A percentile compares a stretch with the other conserved stretches of the same genome.
Conservation (phyloP, 1,140 invertebrate genomes). For the Plutomurus gul region DNA sequence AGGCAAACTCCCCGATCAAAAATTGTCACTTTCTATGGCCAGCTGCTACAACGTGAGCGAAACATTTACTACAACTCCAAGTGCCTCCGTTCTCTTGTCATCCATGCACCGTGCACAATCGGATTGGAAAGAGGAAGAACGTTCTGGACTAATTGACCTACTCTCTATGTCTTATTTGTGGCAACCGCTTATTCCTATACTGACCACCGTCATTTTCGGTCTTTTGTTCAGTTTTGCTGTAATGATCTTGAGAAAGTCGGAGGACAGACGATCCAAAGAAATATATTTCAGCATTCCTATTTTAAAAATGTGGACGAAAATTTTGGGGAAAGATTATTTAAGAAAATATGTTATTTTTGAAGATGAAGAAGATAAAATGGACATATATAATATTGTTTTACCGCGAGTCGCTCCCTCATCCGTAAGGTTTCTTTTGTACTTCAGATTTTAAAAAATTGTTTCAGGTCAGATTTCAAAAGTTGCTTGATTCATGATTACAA, state of each 20-base stretch:
- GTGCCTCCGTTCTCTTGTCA: no score
- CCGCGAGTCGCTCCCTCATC: not conserved
- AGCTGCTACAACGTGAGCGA: not conserved
- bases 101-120: not conserved
- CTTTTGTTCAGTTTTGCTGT: slow-evolving; percentile 27
- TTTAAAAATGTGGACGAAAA: slow-evolving; percentile 35
- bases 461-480: not conserved
- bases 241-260: not conserved
- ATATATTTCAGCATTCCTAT: slow-evolving; percentile 28
- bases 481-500: not conserved
- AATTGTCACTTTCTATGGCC: not conserved
- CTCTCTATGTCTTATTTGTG: slow-evolving; percentile 43
- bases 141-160: slow-evolving; percentile 1
- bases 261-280: not conserved
- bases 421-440: no score
- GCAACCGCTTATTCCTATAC: slow-evolving; percentile 1
- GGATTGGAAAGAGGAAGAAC: slow-evolving; percentile 43
- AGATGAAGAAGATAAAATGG: not conserved
- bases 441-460: no score
- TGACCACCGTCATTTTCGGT: slow-evolving; percentile 29
- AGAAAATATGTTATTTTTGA: not conserved
- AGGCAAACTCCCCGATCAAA: slow-evolving; percentile 34
- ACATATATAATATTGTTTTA: not conserved
- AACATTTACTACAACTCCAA: not conserved
- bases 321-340: slow-evolving; percentile 2